Evolutionary conservation across 2,797 vertebrate genomes (phyloP), one percentile per base, ranked within the genome.

Genomic region (Takifugu ocellatus): DNA sequence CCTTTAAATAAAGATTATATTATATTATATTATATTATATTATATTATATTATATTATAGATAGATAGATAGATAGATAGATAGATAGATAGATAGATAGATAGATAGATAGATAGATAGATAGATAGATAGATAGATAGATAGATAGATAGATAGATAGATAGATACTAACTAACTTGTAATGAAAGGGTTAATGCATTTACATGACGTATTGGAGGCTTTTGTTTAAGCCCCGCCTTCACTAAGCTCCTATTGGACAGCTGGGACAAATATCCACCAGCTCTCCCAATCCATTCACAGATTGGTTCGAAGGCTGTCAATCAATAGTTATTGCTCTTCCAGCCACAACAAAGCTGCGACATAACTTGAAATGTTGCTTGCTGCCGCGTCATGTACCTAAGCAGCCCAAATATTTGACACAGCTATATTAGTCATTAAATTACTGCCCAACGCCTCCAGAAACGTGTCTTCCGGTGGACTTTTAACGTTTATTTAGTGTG

Each of bases 321-420:
- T 91, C 87, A 80, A 79, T 81, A 89, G 89, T 91, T 88, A 79
- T 75, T 68, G 83, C 79, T 84, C 79, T 77, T 72, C 66, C 75
- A 79, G 84, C 72, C 82, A 87, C 84, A 89, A 89, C 87, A 86
- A 59, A 75, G 82, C 89, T 90, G 88, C 89, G 86, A 90, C 88
- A 89, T 61, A 83, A 88, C 63, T 87, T 88, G 49, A 83, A 78
- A 77, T 77, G 75, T 78, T 78, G 74, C 74, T 81, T 82, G 59
- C 25, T 21, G 56, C 48, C 3, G 3, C 5, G 46, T 54, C 53
- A 31, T 52, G 56, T 65, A 57, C 25, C 49, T 66, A 63, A 61
- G 17, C 15, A 24, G 11, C 27, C n/a, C 14, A 26, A 33, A 48
- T 10, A 12, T 6, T 2, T 2, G 1, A 5, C 25, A 16, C 6